A percentile compares a stretch with the other conserved stretches of the same genome.
Conservation (phyloP, 2,113 vertebrate genomes). For the Hippocampus comes region DNA sequence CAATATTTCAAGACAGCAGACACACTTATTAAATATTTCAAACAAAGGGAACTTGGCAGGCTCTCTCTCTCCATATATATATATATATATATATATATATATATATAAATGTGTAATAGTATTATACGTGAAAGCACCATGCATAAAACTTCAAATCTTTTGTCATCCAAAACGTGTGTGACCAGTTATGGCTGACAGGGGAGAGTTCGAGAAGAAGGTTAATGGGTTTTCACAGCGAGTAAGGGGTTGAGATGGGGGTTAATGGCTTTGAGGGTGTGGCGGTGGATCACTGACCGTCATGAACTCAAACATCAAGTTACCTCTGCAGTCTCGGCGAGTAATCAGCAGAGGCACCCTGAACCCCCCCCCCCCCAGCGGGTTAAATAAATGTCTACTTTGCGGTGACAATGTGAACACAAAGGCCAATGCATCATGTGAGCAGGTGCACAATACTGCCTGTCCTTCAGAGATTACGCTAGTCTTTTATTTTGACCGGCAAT, state of each 20-base stretch:
- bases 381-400: constrained; percentile 48
- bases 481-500: not conserved
- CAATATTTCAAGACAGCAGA: constrained; percentile 67
- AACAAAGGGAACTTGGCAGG: constrained; percentile 57
- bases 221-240: constrained; percentile 44
- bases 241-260: constrained; percentile 48
- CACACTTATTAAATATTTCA: constrained; percentile 71
- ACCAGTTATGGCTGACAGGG: constrained; percentile 8
- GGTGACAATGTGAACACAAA: constrained; percentile 18
- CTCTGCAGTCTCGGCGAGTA: constrained; percentile 33
- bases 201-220: constrained; percentile 35
- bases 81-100: too few species aligned
- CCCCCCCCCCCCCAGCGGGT: constrained; percentile 10
- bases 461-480: not conserved
- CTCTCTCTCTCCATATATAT: constrained; percentile 4
- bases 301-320: constrained; percentile 41
- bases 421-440: constrained; percentile 1
- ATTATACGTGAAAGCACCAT: not conserved
- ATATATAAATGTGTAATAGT: not conserved
- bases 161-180: not conserved
- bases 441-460: constrained; percentile 6
- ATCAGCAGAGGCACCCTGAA: constrained; percentile 51
- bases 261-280: constrained; percentile 63
- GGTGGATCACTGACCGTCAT: constrained; percentile 38
- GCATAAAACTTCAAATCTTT: too few species aligned